Percentiles rank a stretch among this genome's conserved stretches.
phyloP scores from a whole-genome alignment of 2,113 vertebrate genomes.

The Nycticebus coucang region DNA sequence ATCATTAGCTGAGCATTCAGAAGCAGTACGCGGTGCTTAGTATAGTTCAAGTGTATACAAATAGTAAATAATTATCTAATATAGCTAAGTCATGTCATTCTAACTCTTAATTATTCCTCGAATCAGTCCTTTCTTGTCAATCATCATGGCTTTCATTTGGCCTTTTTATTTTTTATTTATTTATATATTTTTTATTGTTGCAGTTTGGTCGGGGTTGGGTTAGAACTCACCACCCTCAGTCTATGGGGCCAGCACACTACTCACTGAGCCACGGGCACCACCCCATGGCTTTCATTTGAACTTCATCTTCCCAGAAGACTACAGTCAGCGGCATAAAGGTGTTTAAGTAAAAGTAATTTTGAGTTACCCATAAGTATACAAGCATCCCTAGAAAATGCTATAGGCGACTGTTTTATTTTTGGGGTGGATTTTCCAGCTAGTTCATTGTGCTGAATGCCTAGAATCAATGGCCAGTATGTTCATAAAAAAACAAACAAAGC shows the following conservation, averaged over 20 bases:
- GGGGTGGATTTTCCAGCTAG: neutral
- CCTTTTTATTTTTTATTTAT: too few relatives aligned
- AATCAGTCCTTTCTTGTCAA: neutral
- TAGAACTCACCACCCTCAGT: too few relatives aligned
- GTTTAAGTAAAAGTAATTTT: neutral
- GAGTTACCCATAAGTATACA: neutral
- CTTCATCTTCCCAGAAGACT: neutral
- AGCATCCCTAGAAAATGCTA: neutral
- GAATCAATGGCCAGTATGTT: neutral
- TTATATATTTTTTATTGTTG: too few relatives aligned
- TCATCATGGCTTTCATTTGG: neutral
- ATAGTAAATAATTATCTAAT: neutral
- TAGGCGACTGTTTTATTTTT: neutral
- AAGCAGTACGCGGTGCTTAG: neutral
- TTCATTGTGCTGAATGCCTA: neutral
- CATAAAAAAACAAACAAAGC: slow-evolving; percentile 9
- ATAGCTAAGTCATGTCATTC: neutral
- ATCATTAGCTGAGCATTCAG: neutral
- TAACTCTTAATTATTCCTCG: neutral
- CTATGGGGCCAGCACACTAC: too few relatives aligned
- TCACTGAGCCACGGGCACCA: too few relatives aligned
- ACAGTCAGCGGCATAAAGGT: neutral
- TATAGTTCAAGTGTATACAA: neutral
- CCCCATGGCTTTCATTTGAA: neutral
- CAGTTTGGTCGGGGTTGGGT: too few relatives aligned